Evolutionary conservation across 2,797 vertebrate species (phyloP), one percentile per base, ranked within the genome.

Genomic region (Aselliscus stoliczkanus): DNA sequence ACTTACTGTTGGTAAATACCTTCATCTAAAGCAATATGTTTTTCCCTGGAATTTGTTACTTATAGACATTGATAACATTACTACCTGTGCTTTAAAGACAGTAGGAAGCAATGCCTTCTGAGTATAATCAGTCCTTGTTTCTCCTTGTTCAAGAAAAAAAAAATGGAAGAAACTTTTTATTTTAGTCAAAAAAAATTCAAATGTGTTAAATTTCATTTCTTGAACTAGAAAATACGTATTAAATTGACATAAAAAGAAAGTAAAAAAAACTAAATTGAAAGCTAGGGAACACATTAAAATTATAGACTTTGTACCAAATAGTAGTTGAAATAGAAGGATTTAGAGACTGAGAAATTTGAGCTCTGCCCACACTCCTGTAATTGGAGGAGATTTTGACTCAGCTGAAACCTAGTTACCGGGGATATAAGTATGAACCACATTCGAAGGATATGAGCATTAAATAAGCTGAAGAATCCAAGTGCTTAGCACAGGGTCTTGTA

Each of bases 1-100:
- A 76, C 77, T 90, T 81, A 84, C 12, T 84, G 9, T 50, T 21
- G 27, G 62, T 90, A 37, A 92, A 81, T 14, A 79, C 54, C 6
- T 34, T 69, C 13, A 96, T 67, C 76, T 34, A 73, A 44, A 58
- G 15, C 72, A 96, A 56, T 96, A 94, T 94, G 60, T 75, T 92
- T 23, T 90, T 52, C 7, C 52, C 90, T 17, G 62, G n/a, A 96
- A 27, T 52, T 96, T 93, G n/a, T 52, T 93, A 18, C 64, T 98
- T 91, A 60, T 54, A 95, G 3, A 14, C 7, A 10, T 62, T 81
- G 75, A 93, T 92, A 79, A 79, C 31, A 94, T 87, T 44, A 10
- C 58, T 54, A 6, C 67, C 14, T 87, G 17, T 83, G 58, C 27
- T 60, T 93, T 58, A 60, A 62, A 64, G 62, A 70, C 14, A 70